Evolutionary conservation across 2,888 invertebrate species (phyloP), one percentile per base, ranked within the genome.

Genomic region (Oxystoma pomonae): DNA sequence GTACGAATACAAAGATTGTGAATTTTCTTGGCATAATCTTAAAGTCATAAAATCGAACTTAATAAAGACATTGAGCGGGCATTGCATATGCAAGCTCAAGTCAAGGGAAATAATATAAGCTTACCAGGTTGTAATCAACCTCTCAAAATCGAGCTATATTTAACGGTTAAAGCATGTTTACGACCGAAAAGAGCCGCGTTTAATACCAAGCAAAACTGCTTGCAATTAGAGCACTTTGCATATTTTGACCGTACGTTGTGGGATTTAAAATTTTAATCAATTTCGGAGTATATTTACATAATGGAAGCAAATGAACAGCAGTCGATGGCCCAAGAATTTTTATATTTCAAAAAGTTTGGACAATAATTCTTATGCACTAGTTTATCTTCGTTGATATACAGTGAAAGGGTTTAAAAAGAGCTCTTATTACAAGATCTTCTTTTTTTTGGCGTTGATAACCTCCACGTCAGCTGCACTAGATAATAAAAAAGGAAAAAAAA

Each of bases 121-220:
- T 35, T 7, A n/a, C 3, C 35, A 60, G 66, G 66, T 60, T 60
- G 60, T 64, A 66, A 66, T 66, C 66, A 66, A 64, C 58, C 66
- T 64, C 64, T 66, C 64, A 64, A 66, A 66, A 66, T 60, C 64
- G 64, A 62, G 20, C 66, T 60, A 66, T 66, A 66, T 66, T 66
- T 66, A 66, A 66, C 64, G 55, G 60, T 62, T 66, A 64, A 66
- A 57, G 64, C 64, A 64, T 66, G 58, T 66, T 66, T 66, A 66
- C 64, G 66, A 62, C n/a, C 50, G 19, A 58, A 58, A 66, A 58
- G 60, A 64, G 57, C 61, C 53, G 35, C 35, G 35, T 35, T 35
- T 35, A 35, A 35, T 35, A 35, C 12, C 35, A 3, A 35, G 12
- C 35, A 7, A 35, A 35, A 35, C 35, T 12, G 35, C 35, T 35